phyloP scores from a whole-genome alignment of 2,113 vertebrate species.

The Rostratula benghalensis region DNA sequence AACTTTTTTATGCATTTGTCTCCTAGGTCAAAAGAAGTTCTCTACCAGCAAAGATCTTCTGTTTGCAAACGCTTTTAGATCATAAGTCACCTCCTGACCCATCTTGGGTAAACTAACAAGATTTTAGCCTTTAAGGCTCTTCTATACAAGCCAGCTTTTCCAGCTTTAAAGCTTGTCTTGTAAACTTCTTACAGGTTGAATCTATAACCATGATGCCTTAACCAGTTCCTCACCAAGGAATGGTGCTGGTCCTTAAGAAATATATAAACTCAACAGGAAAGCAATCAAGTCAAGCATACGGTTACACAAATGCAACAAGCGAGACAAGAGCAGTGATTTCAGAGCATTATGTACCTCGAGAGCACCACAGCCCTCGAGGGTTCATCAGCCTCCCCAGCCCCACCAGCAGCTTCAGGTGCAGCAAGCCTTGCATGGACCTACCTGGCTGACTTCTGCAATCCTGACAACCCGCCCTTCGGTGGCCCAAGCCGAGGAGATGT shows the following conservation, averaged over 20 bases:
- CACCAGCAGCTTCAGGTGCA: background rate
- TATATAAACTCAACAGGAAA: background rate
- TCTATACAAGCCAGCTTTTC: background rate
- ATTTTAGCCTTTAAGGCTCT: background rate
- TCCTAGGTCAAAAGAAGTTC: background rate
- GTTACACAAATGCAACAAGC: rapidly evolving
- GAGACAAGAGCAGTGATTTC: rapidly evolving
- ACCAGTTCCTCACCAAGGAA: background rate
- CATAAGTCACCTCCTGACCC: background rate
- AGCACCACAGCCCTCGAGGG: rapidly evolving
- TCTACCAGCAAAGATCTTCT: background rate
- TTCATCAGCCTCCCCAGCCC: background rate
- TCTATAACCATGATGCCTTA: background rate
- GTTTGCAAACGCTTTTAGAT: background rate
- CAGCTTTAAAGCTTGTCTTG: background rate
- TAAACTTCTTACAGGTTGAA: background rate
- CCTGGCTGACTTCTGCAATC: background rate
- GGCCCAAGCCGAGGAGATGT: background rate
- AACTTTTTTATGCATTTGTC: background rate
- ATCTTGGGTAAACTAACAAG: background rate
- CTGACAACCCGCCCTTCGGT: rapidly evolving
- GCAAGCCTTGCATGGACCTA: background rate
- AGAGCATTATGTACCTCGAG: rapidly evolving
- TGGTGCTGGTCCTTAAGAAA: rapidly evolving
- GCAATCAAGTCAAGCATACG: background rate